These are phyloP conservation scores for Intellagama lesueurii DNA, from an alignment of 2,797 vertebrate species.

Conservation along the genomic window DNA sequence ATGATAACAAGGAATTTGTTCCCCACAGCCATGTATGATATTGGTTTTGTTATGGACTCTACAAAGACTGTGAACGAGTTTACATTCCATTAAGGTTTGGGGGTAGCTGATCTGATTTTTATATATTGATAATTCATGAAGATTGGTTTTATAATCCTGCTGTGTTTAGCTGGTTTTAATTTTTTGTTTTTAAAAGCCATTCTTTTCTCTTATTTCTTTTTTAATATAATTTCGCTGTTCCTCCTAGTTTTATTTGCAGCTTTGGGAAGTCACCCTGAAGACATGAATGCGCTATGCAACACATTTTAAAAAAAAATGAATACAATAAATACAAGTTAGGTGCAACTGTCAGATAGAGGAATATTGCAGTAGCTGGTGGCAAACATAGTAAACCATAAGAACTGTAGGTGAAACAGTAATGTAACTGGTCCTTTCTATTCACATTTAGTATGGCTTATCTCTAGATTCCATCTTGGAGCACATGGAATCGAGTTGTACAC, in stretches of 20 bases:
- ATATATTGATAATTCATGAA: not conserved
- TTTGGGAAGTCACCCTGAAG: not conserved
- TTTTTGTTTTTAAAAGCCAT: not conserved
- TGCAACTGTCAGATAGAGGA: not conserved
- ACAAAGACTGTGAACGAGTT: not conserved
- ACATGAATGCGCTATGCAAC: not conserved
- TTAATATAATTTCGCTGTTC: not conserved
- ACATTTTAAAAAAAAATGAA: not conserved
- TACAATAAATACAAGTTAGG: not conserved
- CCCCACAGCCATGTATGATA: not conserved
- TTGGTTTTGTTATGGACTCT: not conserved
- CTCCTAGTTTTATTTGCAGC: not conserved
- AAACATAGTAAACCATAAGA: not conserved
- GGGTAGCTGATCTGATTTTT: not conserved
- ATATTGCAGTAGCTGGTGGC: not conserved
- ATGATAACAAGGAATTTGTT: not conserved
- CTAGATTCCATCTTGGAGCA: slow-evolving; percentile 19
- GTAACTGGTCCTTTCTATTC: slow-evolving; percentile 10
- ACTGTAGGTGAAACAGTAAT: not conserved
- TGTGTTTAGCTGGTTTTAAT: not conserved
- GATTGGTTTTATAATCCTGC: not conserved
- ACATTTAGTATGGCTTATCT: slow-evolving; percentile 13
- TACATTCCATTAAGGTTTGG: not conserved
- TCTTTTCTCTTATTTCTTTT: not conserved
- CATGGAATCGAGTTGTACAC: slow-evolving; percentile 25